Percentiles rank a stretch among this genome's conserved stretches.
These are phyloP conservation scores for Drosophila santomea DNA, from an alignment of 1,140 invertebrate species.

Conservation along the genomic window DNA sequence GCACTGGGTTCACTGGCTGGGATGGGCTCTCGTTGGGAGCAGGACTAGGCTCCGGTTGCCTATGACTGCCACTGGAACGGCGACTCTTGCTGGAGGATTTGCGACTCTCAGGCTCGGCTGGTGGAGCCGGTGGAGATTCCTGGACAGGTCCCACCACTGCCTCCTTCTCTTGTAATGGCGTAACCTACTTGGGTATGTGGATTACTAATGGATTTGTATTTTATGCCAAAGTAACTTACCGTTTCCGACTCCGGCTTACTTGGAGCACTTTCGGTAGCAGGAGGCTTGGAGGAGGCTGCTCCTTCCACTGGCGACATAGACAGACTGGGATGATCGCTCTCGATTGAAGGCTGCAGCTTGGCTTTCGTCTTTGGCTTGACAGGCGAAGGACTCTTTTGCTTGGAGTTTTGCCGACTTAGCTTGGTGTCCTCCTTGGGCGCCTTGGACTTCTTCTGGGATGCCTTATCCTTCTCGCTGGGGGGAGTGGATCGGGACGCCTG, in stretches of 20 bases:
- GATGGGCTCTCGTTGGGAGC: neutral
- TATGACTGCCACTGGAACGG: slow-evolving; percentile 60
- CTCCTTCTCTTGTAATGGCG: slow-evolving; percentile 10
- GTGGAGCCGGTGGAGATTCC: slow-evolving; percentile 14
- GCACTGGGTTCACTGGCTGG: slow-evolving; percentile 7
- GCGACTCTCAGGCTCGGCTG: slow-evolving; percentile 47
- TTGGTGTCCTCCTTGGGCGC: slow-evolving; percentile 11
- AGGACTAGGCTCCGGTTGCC: slow-evolving; percentile 18
- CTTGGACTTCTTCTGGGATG: slow-evolving; percentile 27
- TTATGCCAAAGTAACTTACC: neutral
- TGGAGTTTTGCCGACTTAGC: slow-evolving; percentile 46
- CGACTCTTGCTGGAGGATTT: slow-evolving; percentile 67
- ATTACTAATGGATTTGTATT: neutral
- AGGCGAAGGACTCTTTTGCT: slow-evolving; percentile 65
- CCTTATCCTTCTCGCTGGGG: slow-evolving; percentile 44
- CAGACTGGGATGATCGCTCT: slow-evolving; percentile 36
- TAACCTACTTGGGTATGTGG: neutral
- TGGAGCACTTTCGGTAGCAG: slow-evolving; percentile 9
- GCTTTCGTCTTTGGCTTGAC: slow-evolving; percentile 35
- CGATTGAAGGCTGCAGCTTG: slow-evolving; percentile 50
- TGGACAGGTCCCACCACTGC: slow-evolving; percentile 4
- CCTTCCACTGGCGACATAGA: slow-evolving; percentile 40
- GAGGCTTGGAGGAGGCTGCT: neutral
- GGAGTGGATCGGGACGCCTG: slow-evolving; percentile 27
- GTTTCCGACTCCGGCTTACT: neutral